phyloP scores from a whole-genome alignment of 2,113 vertebrate species.

The Gavia stellata region DNA sequence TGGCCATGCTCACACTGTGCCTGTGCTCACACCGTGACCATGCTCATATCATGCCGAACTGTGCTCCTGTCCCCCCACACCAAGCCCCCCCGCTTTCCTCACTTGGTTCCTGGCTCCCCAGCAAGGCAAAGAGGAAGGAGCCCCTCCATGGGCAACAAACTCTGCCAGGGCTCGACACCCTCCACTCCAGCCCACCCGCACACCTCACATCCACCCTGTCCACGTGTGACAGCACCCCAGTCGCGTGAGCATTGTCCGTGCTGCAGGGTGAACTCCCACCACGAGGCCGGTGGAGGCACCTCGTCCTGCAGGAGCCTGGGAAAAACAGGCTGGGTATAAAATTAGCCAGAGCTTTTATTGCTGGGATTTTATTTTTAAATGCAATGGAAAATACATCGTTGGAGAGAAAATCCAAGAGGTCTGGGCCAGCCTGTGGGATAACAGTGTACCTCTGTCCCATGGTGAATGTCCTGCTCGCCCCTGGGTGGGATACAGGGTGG shows the following conservation, averaged over 20 bases:
- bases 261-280: accelerated
- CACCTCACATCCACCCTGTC: not conserved
- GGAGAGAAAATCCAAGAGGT: not conserved
- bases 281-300: accelerated
- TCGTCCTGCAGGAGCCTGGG: not conserved
- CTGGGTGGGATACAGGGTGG: not conserved
- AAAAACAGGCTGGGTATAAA: not conserved
- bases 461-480: not conserved
- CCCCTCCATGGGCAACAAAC: not conserved
- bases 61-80: accelerated
- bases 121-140: not conserved
- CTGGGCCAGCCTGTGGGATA: not conserved
- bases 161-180: accelerated
- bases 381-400: not conserved
- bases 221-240: accelerated
- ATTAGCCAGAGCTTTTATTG: not conserved
- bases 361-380: not conserved
- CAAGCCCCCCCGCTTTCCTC: accelerated
- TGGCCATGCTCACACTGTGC: not conserved
- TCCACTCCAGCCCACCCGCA: not conserved
- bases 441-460: accelerated
- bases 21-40: not conserved
- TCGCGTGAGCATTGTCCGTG: accelerated
- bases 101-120: not conserved
- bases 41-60: not conserved